A percentile compares a stretch with the other conserved stretches of the same genome.
Evolutionary conservation across 64 coral and sea anemone genomes (phyloP).

Genomic region (Stylophora pistillata): DNA sequence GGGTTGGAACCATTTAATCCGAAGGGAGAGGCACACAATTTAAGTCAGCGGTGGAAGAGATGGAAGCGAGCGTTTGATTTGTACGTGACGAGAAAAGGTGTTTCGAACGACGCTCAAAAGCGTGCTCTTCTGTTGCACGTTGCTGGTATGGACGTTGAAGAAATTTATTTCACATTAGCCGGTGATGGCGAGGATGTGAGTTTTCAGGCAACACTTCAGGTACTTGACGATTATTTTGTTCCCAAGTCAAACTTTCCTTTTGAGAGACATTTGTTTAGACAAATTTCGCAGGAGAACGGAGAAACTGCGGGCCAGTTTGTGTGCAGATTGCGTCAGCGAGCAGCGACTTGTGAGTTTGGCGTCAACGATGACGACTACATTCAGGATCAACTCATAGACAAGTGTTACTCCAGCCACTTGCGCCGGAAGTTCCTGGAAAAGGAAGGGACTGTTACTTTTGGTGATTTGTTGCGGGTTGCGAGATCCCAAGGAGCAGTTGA

Average conservation of each 20-base stretch:
- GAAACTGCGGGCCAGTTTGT: conserved; percentile 62
- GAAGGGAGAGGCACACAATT: not conserved
- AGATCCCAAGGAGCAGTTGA: conserved; percentile 15
- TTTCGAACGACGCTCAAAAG: too few relatives aligned
- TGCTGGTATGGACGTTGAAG: not conserved
- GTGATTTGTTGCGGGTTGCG: too few relatives aligned
- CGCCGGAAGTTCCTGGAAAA: too few relatives aligned
- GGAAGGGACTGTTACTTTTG: too few relatives aligned
- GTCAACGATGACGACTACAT: conserved; percentile 1
- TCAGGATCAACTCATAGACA: not conserved
- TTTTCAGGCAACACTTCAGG: not conserved
- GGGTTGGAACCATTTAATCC: not conserved
- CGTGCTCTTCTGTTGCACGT: too few relatives aligned
- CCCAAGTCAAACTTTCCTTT: conserved; percentile 22
- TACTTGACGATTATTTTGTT: conserved; percentile 47
- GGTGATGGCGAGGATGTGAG: not conserved
- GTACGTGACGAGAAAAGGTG: not conserved
- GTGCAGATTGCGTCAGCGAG: conserved; percentile 6
- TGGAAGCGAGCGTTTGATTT: conserved; percentile 1
- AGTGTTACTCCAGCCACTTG: too few relatives aligned
- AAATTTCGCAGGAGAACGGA: conserved; percentile 18
- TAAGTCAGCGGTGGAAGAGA: conserved; percentile 13
- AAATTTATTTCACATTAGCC: not conserved
- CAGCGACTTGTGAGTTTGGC: conserved; percentile 31
- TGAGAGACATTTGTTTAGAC: conserved; percentile 37